Conservation (phyloP, 2,888 invertebrate species). For the Danaus chrysippus region DNA sequence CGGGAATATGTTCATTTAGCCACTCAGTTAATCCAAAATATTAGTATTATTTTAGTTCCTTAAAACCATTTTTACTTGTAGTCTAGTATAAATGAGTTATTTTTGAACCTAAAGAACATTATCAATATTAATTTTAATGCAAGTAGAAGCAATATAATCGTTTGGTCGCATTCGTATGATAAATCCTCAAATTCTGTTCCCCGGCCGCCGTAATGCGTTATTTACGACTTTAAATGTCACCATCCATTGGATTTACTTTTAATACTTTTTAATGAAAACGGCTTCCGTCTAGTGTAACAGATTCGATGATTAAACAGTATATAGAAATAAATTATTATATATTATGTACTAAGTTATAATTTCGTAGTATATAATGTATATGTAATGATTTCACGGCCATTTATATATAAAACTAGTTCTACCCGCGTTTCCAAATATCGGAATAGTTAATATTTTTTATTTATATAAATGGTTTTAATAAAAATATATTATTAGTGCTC, state of each 20-base stretch:
- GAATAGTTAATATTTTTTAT: too few species aligned
- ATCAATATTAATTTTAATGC: background rate
- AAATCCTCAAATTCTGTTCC: conserved; percentile 4
- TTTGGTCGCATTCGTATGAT: conserved; percentile 7
- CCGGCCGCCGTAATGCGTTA: conserved; percentile 13
- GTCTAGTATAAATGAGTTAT: background rate
- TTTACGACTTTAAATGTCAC: conserved; percentile 19
- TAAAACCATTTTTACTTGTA: too few species aligned
- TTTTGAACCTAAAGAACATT: background rate
- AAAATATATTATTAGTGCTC: too few species aligned
- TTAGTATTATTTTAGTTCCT: too few species aligned
- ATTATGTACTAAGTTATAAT: too few species aligned
- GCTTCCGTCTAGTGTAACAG: conserved; percentile 4
- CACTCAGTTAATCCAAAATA: too few species aligned
- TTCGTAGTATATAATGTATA: background rate
- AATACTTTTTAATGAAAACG: conserved; percentile 16
- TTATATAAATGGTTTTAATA: too few species aligned
- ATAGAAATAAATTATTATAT: too few species aligned
- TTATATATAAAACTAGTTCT: too few species aligned
- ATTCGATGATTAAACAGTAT: background rate
- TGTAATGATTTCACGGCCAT: background rate
- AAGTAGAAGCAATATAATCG: conserved; percentile 6
- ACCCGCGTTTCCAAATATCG: too few species aligned
- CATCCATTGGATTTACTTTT: conserved; percentile 18
- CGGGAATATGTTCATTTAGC: too few species aligned